Evolutionary conservation across 30 jellyfish, hydroid and myxozoan genomes (phyloP), one percentile per base, ranked within the genome.

Genomic region (Mastigias papua): DNA sequence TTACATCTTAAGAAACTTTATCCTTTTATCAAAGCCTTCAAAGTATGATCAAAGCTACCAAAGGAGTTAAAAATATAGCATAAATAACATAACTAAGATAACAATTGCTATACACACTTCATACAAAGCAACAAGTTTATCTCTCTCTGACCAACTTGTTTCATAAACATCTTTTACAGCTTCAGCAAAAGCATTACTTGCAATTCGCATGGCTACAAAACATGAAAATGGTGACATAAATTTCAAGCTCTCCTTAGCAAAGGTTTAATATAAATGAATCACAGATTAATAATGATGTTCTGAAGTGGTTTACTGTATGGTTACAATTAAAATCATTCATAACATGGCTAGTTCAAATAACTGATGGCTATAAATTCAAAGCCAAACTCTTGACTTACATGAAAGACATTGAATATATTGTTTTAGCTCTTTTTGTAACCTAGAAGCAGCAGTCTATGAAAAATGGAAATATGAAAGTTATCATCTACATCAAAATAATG

Each of bases 151-250:
- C 99, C 99, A 95, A 28, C 88, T 97, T 17, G 91, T 86, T 51
- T 95, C 99, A 79, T 95, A 95, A 31, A 95, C 94, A 31, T 95
- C 97, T 69, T 86, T 90, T 21, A 95, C 94, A 35, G 99, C 99
- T 34, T 90, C 99, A 32, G 95, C 90, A 85, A 95, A 95, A 27
- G 94, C 96, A 42, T 81, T 80, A 42, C 97, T 91, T 60, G 99
- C 99, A 63, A 85, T 82, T 54, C 90, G 99, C 99, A 95, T 95
- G 19, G 99, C 99, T 95, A 58, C 34, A 87, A 86, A 16, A 27
- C 16, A 68, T 20, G 37, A 23, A 1, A 64, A n/a, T n/a, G n/a
- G n/a, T n/a, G n/a, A n/a, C n/a, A n/a, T n/a, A n/a, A n/a, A n/a
- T n/a, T n/a, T n/a, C n/a, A n/a, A n/a, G n/a, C n/a, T n/a, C n/a